These are phyloP conservation scores for Champsocephalus esox DNA, from an alignment of 2,797 vertebrate genomes.

Conservation along the genomic window DNA sequence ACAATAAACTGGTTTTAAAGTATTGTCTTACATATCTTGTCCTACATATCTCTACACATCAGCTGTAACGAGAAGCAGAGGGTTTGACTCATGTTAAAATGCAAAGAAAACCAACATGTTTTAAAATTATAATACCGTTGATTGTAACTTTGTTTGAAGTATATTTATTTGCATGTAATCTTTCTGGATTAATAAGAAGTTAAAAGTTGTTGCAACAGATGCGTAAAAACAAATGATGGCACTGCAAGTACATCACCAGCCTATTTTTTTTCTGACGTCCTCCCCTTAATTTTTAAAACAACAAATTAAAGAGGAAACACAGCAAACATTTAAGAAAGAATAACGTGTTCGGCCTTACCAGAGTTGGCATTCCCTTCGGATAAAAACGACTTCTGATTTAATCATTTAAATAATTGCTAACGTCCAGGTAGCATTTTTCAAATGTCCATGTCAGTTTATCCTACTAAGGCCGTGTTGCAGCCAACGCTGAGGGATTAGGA, in stretches of 20 bases:
- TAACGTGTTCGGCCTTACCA: constrained; percentile 82
- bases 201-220: neutral
- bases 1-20: neutral
- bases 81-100: constrained; percentile 2
- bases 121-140: neutral
- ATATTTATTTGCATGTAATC: neutral
- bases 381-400: constrained; percentile 40
- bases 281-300: constrained; percentile 23
- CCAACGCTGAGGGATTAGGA: constrained; percentile 89
- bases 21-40: neutral
- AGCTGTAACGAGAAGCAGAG: neutral
- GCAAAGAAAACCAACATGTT: neutral
- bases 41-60: neutral
- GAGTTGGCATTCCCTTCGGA: constrained; percentile 64
- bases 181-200: neutral
- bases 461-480: constrained; percentile 72
- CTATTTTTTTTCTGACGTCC: neutral
- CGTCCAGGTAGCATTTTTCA: constrained; percentile 73
- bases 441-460: constrained; percentile 82
- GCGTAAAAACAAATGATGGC: neutral
- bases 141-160: neutral
- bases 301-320: constrained; percentile 19
- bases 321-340: constrained; percentile 22
- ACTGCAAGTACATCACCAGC: neutral
- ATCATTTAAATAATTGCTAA: constrained; percentile 49